phyloP scores from a whole-genome alignment of 2,888 invertebrate species.

The Cantharis lateralis region DNA sequence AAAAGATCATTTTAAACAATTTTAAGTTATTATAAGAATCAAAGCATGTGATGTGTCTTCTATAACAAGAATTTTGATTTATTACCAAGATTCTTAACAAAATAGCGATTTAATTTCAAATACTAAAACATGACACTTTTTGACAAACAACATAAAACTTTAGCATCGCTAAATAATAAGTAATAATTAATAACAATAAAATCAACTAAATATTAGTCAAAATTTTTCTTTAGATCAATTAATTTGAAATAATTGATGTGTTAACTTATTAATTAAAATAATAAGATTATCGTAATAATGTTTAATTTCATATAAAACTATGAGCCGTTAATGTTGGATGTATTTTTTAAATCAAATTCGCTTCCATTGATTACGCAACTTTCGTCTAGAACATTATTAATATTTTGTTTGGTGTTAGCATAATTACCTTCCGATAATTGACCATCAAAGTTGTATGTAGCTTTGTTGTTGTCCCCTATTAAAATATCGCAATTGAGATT shows the following conservation, averaged over 20 bases:
- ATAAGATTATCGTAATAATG: neutral
- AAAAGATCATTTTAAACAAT: neutral
- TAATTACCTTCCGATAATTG: constrained; percentile 31
- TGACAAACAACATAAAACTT: neutral
- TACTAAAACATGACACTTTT: neutral
- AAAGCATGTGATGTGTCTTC: neutral
- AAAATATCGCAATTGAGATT: constrained; percentile 32
- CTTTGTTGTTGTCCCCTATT: constrained; percentile 35
- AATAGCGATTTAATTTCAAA: neutral
- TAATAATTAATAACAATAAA: neutral
- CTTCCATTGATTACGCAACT: constrained; percentile 30
- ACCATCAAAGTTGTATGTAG: constrained; percentile 33
- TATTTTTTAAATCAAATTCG: constrained; percentile 34
- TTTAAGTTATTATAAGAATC: neutral
- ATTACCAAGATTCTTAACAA: neutral
- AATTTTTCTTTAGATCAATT: neutral
- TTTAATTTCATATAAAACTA: neutral
- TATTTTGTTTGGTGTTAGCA: constrained; percentile 34
- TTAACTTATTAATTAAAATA: neutral
- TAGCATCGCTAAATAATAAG: neutral
- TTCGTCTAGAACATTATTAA: constrained; percentile 32
- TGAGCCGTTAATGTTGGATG: constrained; percentile 18
- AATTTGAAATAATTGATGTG: neutral
- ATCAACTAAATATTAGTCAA: neutral
- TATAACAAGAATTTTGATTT: neutral